Evolutionary conservation across 37 sponge, comb jelly and placozoan genomes (phyloP).

Genomic region (Halisarca cf. caerulea): DNA sequence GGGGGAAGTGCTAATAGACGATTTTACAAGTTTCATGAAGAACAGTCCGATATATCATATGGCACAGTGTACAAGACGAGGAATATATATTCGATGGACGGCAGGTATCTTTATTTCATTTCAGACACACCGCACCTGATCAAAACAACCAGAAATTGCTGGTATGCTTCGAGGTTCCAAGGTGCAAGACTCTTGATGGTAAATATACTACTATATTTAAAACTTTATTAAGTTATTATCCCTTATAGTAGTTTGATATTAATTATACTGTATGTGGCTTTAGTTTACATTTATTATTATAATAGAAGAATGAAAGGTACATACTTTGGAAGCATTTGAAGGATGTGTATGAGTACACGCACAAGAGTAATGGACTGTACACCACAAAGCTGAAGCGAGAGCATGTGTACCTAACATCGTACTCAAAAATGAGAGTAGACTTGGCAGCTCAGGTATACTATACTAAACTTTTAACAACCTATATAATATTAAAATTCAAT

Average conservation of each 20-base stretch:
- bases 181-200: background rate
- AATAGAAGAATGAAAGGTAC: background rate
- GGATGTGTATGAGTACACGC: background rate
- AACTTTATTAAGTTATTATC: too few species aligned
- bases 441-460: slow-evolving; percentile 10
- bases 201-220: too few species aligned
- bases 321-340: slow-evolving; percentile 10
- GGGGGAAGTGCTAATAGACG: slow-evolving; percentile 1
- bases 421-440: background rate
- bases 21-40: background rate
- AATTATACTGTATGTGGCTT: too few species aligned
- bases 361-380: background rate
- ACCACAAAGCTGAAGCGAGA: background rate
- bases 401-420: background rate
- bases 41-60: background rate
- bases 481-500: too few species aligned
- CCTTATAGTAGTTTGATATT: too few species aligned
- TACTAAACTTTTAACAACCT: background rate
- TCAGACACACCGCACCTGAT: background rate
- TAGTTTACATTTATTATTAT: too few species aligned
- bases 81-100: background rate
- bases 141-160: slow-evolving; percentile 2
- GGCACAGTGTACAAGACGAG: background rate
- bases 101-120: background rate
- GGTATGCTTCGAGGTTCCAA: background rate